Percentiles rank a stretch among this genome's conserved stretches.
These are phyloP conservation scores for Temnothorax ravouxi DNA, from an alignment of 2,888 invertebrate genomes.

Conservation along the genomic window DNA sequence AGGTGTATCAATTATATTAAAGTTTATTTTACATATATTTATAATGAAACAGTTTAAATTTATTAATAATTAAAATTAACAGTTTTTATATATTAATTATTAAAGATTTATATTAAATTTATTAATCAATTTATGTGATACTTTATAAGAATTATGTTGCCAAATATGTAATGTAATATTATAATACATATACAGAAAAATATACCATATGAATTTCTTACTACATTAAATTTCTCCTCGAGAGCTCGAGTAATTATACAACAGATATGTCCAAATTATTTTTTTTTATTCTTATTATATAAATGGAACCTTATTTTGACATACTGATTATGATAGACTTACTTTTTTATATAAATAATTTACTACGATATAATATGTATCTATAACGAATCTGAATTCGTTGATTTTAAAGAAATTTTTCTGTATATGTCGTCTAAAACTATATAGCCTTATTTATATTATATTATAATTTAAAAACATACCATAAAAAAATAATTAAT, in stretches of 20 bases:
- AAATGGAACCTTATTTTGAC: not conserved
- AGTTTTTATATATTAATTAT: constrained; percentile 2
- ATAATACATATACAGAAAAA: not conserved
- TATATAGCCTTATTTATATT: too few species aligned
- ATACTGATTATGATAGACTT: not conserved
- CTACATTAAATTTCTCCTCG: not conserved
- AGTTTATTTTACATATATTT: constrained; percentile 19
- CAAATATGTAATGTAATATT: not conserved
- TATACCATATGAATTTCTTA: not conserved
- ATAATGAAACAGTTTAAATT: not conserved
- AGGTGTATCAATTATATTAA: constrained; percentile 7
- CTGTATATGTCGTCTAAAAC: not conserved
- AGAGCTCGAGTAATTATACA: not conserved
- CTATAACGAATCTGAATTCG: not conserved
- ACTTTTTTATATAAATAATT: not conserved
- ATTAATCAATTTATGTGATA: not conserved
- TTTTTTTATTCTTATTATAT: not conserved
- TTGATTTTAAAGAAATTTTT: not conserved
- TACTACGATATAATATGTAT: not conserved
- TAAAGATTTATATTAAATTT: not conserved
- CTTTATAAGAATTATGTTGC: not conserved
- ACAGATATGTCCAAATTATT: not conserved
- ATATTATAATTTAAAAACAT: not conserved
- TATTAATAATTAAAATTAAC: not conserved
- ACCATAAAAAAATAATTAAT: not conserved